phyloP scores from a whole-genome alignment of 2,888 invertebrate species.

The Zygogramma bicolorata region DNA sequence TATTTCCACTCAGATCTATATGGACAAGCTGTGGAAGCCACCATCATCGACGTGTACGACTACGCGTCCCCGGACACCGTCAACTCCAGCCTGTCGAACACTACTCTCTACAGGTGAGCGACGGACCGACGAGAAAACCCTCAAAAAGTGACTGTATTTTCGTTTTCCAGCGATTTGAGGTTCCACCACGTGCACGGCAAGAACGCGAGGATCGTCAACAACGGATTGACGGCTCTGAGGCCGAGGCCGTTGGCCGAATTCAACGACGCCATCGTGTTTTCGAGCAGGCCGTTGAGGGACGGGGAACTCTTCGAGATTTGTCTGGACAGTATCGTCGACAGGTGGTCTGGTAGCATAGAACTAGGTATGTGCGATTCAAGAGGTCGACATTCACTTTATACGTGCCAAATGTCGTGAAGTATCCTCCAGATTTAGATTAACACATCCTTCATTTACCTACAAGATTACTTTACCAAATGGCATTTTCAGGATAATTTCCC shows the following conservation, averaged over 20 bases:
- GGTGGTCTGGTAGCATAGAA: conserved; percentile 95
- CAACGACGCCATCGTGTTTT: conserved; percentile 94
- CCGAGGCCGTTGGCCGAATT: conserved; percentile 92
- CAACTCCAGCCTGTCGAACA: conserved; percentile 81
- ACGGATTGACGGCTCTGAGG: conserved; percentile 86
- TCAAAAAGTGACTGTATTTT: not conserved
- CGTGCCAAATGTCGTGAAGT: too few species aligned
- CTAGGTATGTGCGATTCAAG: conserved; percentile 78
- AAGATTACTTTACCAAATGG: too few species aligned
- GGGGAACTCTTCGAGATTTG: conserved; percentile 93
- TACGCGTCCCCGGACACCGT: conserved; percentile 80
- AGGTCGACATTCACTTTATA: too few species aligned
- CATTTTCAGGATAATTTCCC: too few species aligned
- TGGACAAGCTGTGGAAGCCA: conserved; percentile 94
- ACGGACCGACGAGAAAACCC: not conserved
- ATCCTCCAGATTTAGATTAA: too few species aligned
- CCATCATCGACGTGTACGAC: conserved; percentile 82
- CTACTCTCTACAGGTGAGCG: conserved; percentile 74
- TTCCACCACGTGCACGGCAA: conserved; percentile 92
- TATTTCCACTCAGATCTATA: conserved; percentile 77
- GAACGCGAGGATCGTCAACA: conserved; percentile 87
- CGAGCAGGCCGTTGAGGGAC: conserved; percentile 87
- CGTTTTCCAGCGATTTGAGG: conserved; percentile 76
- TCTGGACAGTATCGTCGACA: conserved; percentile 90
- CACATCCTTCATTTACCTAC: too few species aligned